These are phyloP conservation scores for Psammodynastes pulverulentus DNA, from an alignment of 2,113 vertebrate species.

Conservation along the genomic window DNA sequence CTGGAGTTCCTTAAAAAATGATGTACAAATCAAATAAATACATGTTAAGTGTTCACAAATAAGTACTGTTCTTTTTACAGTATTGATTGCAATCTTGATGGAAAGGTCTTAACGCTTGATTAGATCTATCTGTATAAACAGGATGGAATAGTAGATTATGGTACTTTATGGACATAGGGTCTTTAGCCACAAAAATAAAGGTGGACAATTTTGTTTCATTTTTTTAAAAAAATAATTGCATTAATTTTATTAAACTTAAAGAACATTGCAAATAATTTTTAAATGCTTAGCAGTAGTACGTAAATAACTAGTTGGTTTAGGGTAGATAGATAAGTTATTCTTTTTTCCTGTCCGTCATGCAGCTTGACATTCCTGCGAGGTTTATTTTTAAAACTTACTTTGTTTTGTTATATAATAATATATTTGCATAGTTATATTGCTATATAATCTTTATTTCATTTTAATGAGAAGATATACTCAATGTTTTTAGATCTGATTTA, in stretches of 20 bases:
- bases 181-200: background rate
- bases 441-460: background rate
- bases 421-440: background rate
- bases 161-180: background rate
- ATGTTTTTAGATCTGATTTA: background rate
- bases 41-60: background rate
- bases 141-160: background rate
- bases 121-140: background rate
- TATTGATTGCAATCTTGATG: background rate
- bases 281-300: background rate
- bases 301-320: background rate
- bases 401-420: background rate
- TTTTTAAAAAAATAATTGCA: background rate
- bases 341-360: background rate
- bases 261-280: background rate
- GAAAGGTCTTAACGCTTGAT: background rate
- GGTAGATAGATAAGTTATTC: background rate
- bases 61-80: background rate
- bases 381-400: background rate
- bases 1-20: background rate
- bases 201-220: background rate
- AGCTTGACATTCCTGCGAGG: background rate
- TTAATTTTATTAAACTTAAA: background rate
- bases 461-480: background rate
- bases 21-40: background rate